Base-by-base conservation (phyloP, 2,797 vertebrate genomes). In the Acipenser transmontanus region DNA sequence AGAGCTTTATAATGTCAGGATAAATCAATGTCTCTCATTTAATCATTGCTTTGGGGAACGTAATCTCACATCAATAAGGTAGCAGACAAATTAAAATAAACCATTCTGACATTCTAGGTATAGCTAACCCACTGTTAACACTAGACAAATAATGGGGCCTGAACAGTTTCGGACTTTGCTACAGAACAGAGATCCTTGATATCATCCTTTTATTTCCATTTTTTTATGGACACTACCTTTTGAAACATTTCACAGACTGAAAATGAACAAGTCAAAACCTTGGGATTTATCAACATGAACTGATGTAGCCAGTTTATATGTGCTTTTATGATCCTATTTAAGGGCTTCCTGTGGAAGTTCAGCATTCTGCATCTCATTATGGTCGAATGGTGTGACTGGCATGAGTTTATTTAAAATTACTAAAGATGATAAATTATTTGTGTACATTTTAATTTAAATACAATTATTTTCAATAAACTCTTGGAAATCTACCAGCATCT, bases 1-100 rank as follows among this genome's bases (percentile, higher is more conserved):
- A 57, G 61, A 63, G 11, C 69, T 81, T 71, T 72, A 68, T 76
- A 67, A 66, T 82, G 68, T 78, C 71, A 77, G 77, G 73, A 73
- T 66, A 76, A 82, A 78, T 83, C 70, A 78, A 73, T 81, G 73
- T 70, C 73, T 76, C 69, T 76, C 76, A 77, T 77, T 82, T 84
- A 84, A 84, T 80, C 78, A 80, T 78, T 74, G 73, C 80, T 84
- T 81, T 77, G 73, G 70, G 73, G 62, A 70, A 81, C 82, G 75
- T 83, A 81, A 83, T 80, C 77, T 80, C 74, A 72, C 70, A 78
- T 71, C 80, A 85, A 79, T 74, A 73, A 81, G 72, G 71, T 68
- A 77, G 75, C 73, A 79, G 71, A 80, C 50, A 81, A 83, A 77
- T 72, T 76, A 78, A 75, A 74, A 73, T 70, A 66, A 76, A 74